Conservation (phyloP, 2,888 invertebrate species). For the Drosophila prolongata region DNA sequence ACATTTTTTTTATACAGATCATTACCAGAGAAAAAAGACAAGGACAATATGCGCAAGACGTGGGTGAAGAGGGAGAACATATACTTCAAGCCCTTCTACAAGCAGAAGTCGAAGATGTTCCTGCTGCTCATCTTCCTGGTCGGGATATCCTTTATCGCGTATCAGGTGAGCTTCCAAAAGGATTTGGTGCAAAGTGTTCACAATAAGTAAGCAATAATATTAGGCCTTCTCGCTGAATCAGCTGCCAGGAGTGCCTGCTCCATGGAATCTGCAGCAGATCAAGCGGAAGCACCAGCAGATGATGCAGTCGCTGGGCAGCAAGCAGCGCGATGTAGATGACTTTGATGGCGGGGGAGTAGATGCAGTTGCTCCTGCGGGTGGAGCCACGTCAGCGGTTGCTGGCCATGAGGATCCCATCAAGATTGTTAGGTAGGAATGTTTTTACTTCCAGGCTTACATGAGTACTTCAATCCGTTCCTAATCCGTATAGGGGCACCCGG, state of each 20-base stretch:
- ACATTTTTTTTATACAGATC: slow-evolving; percentile 33
- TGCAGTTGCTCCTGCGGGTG: slow-evolving; percentile 6
- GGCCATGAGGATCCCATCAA: slow-evolving; percentile 67
- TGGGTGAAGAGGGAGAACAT: slow-evolving; percentile 84
- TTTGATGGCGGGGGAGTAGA: slow-evolving; percentile 54
- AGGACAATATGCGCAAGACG: slow-evolving; percentile 76
- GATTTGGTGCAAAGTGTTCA: slow-evolving; percentile 1
- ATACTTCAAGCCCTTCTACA: slow-evolving; percentile 84
- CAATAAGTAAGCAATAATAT: slow-evolving; percentile 32
- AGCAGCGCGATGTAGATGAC: slow-evolving; percentile 64
- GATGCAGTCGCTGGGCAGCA: slow-evolving; percentile 66
- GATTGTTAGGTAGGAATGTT: slow-evolving; percentile 74
- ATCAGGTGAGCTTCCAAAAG: slow-evolving; percentile 50
- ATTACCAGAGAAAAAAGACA: slow-evolving; percentile 6
- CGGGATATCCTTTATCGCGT: slow-evolving; percentile 79
- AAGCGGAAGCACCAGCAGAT: slow-evolving; percentile 67
- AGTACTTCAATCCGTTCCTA: no score
- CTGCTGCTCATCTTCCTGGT: slow-evolving; percentile 83
- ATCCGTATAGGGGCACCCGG: slow-evolving; percentile 82
- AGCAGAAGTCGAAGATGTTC: slow-evolving; percentile 84
- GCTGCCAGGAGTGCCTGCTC: slow-evolving; percentile 82
- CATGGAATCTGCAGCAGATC: slow-evolving; percentile 77
- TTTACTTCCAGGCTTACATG: no score
- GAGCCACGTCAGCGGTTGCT: slow-evolving; percentile 3
- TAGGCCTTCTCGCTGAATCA: slow-evolving; percentile 85